These are phyloP conservation scores for Drosophila leonis DNA, from an alignment of 2,888 invertebrate genomes.

Conservation along the genomic window DNA sequence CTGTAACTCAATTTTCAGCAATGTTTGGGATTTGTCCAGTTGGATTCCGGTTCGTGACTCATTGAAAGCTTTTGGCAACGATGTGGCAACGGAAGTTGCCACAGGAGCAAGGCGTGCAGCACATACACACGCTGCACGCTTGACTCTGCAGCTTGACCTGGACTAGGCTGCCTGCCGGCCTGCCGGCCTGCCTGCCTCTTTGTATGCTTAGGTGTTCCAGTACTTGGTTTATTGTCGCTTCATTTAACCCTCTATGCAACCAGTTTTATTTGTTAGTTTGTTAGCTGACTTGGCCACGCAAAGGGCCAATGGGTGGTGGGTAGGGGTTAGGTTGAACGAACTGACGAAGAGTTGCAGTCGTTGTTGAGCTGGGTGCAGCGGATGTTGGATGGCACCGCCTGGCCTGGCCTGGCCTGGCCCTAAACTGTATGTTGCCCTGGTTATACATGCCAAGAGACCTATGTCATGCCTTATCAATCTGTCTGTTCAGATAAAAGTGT, in stretches of 20 bases:
- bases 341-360: conserved; percentile 27
- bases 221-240: conserved; percentile 22
- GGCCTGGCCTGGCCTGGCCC: not conserved
- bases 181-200: not conserved
- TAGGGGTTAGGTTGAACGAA: conserved; percentile 48
- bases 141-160: conserved; percentile 39
- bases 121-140: conserved; percentile 26
- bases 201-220: conserved; percentile 21
- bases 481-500: conserved; percentile 37
- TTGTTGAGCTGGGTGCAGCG: conserved; percentile 40
- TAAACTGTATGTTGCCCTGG: conserved; percentile 9
- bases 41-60: conserved; percentile 43
- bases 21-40: conserved; percentile 25
- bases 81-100: conserved; percentile 40
- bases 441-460: conserved; percentile 4
- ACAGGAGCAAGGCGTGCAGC: conserved; percentile 41
- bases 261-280: conserved; percentile 33
- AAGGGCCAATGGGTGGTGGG: not conserved
- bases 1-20: conserved; percentile 68
- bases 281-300: conserved; percentile 6
- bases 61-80: conserved; percentile 21
- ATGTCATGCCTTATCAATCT: conserved; percentile 37
- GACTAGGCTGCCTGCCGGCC: conserved; percentile 15
- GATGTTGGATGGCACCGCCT: conserved; percentile 37
- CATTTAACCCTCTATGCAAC: conserved; percentile 44